Evolutionary conservation across 2,888 invertebrate genomes (phyloP).

Genomic region (Orthosia gracilis): DNA sequence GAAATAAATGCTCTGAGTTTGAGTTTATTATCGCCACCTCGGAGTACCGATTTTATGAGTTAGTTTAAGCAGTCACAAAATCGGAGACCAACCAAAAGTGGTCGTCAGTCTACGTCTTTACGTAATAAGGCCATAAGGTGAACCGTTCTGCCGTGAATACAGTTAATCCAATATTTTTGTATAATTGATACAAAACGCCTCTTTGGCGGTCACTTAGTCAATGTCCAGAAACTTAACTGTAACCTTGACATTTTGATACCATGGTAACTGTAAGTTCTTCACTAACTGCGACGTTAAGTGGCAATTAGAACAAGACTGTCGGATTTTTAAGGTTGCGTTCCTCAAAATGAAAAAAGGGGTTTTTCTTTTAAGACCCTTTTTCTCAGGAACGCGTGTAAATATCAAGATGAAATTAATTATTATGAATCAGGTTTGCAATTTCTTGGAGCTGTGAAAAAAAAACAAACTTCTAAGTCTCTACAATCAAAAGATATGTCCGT

Average conservation of each 20-base stretch:
- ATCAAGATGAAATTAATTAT: too few species aligned
- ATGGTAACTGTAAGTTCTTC: neutral
- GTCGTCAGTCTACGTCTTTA: neutral
- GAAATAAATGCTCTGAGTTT: too few species aligned
- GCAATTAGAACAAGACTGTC: neutral
- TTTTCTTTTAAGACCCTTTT: too few species aligned
- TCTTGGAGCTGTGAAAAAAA: too few species aligned
- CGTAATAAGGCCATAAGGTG: conserved; percentile 10
- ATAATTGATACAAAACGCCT: conserved; percentile 53
- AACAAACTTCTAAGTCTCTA: too few species aligned
- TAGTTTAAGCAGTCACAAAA: neutral
- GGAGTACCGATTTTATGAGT: neutral
- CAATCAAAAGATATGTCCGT: too few species aligned
- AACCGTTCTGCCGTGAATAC: conserved; percentile 39
- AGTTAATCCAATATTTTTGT: conserved; percentile 61
- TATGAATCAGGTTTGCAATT: too few species aligned
- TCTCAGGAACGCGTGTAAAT: too few species aligned
- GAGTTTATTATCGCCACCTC: too few species aligned
- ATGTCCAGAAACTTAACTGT: conserved; percentile 49
- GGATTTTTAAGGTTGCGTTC: neutral
- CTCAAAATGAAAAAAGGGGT: too few species aligned
- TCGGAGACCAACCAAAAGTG: neutral
- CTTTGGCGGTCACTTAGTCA: conserved; percentile 47
- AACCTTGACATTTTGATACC: neutral
- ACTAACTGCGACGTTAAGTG: neutral